Evolutionary conservation across 2,797 vertebrate genomes (phyloP).

Genomic region (Danio kyathit): DNA sequence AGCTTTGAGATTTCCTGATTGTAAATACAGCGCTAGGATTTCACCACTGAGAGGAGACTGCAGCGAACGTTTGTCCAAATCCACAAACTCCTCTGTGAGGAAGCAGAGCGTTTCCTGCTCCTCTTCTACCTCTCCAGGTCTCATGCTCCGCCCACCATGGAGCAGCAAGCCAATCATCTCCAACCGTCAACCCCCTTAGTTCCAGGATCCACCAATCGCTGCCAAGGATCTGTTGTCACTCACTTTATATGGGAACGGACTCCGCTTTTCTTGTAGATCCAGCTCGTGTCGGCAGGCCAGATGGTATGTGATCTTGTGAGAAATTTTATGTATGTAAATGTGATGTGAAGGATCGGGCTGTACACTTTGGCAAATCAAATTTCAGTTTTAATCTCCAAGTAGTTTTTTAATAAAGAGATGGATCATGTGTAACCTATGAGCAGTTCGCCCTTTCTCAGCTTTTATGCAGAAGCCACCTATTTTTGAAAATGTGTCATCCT

Average conservation of each 20-base stretch:
- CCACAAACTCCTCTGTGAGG: slow-evolving; percentile 49
- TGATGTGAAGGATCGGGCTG: slow-evolving; percentile 47
- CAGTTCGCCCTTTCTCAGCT: slow-evolving; percentile 33
- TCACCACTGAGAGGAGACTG: slow-evolving; percentile 37
- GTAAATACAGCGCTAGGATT: slow-evolving; percentile 33
- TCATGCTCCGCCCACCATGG: slow-evolving; percentile 54
- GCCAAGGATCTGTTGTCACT: slow-evolving; percentile 40
- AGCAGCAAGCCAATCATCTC: slow-evolving; percentile 56
- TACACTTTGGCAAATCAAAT: slow-evolving; percentile 36
- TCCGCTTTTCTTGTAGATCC: slow-evolving; percentile 49
- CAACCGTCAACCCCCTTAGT: slow-evolving; percentile 30
- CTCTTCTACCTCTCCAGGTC: slow-evolving; percentile 65
- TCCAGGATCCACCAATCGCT: slow-evolving; percentile 34
- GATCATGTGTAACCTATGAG: slow-evolving; percentile 11
- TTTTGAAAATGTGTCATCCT: slow-evolving; percentile 32
- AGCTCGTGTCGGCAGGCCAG: slow-evolving; percentile 38
- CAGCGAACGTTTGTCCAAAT: slow-evolving; percentile 30
- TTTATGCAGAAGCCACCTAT: slow-evolving; percentile 31
- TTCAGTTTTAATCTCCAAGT: slow-evolving; percentile 40
- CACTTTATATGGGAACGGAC: slow-evolving; percentile 45
- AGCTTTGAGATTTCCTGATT: slow-evolving; percentile 34
- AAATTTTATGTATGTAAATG: slow-evolving; percentile 57
- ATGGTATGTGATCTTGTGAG: slow-evolving; percentile 48
- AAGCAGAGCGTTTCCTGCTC: slow-evolving; percentile 55
- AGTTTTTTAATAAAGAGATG: slow-evolving; percentile 26